Base-by-base conservation (phyloP, 2,797 vertebrate species). In the Trachops cirrhosus region DNA sequence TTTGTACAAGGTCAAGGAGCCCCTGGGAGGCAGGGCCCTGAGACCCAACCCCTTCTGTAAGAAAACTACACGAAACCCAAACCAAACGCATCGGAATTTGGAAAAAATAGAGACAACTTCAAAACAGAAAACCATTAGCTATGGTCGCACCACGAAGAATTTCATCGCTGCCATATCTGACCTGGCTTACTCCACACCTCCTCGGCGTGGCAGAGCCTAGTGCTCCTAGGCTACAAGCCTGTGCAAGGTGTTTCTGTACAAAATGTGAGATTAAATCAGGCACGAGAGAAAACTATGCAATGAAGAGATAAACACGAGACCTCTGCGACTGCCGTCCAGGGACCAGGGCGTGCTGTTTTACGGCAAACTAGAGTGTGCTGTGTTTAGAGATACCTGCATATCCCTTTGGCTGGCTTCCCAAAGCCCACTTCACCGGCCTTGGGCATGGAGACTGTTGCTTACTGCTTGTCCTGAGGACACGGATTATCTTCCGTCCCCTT, bases 91-190 rank as follows among this genome's bases (percentile, higher is more conserved):
- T 0, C 5, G 34, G 50, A 77, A 37, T 64, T 46, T 22, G 86
- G 46, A 78, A 91, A 91, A 82, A 86, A 50, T 2, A 62, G 70
- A 86, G 75, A 86, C 57, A 62, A 79, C 4, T 73, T 54, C 9
- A 26, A 37, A 64, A 88, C 21, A 67, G n/a, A 24, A 77, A 91
- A 82, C 5, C 9, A 37, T 52, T 1, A 24, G n/a, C 32, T 77
- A 1, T 7, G 5, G 29, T 34, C 18, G 34, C 3, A 1, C 15
- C 2, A 0, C 1, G 14, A 26, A 75, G 29, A 86, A 39, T 68
- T 32, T 32, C 29, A 9, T 12, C 16, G 15, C 6, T 59, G 29
- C n/a, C 7, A 9, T 41, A 14, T 34, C 3, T 37, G 82, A 19
- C 26, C 44, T 18, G 2, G 62, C 21, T 22, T 5, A 6, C 59